Conservation (phyloP, 2,113 vertebrate species). For the Mustelus asterias region DNA sequence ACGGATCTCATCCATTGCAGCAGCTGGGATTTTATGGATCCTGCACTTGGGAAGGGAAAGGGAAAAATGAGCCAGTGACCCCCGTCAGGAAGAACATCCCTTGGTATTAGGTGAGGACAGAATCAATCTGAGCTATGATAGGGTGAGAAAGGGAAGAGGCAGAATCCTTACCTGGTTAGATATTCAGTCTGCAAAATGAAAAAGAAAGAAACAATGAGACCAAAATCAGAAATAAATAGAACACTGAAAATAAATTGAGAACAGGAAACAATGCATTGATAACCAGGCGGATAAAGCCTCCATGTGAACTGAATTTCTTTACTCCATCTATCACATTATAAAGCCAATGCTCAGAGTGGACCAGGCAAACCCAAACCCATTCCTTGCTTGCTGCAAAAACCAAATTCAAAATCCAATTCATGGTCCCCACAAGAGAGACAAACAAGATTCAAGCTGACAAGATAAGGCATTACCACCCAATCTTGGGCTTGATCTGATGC, state of each 20-base stretch:
- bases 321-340: no score
- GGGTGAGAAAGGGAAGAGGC: not conserved
- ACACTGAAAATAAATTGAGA: not conserved
- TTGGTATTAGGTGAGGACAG: not conserved
- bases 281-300: no score
- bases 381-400: no score
- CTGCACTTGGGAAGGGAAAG: not conserved
- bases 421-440: no score
- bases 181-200: slow-evolving; percentile 2
- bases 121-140: not conserved
- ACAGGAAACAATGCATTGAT: not conserved
- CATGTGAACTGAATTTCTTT: no score
- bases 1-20: not conserved
- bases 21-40: not conserved
- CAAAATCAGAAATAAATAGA: not conserved
- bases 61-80: not conserved
- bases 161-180: slow-evolving; percentile 26
- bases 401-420: no score
- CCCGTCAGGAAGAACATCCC: not conserved
- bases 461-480: no score
- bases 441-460: no score
- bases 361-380: no score
- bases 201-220: not conserved
- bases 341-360: no score
- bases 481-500: no score